Evolutionary conservation across 2,888 invertebrate species (phyloP).

Genomic region (Apamea monoglypha): DNA sequence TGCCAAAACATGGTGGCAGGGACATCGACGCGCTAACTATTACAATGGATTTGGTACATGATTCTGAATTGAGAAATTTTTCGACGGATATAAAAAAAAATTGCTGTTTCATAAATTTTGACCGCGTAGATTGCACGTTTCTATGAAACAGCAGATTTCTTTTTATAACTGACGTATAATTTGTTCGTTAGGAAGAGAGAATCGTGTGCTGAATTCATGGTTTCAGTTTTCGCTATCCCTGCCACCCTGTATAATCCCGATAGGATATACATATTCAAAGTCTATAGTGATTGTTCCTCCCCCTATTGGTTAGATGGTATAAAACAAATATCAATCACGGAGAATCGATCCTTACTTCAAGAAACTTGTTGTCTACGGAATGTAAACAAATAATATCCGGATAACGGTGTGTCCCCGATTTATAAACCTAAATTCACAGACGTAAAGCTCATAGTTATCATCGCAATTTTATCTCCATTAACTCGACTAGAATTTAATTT

Average conservation of each 20-base stretch:
- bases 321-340: conserved; percentile 4
- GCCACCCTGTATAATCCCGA: background rate
- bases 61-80: background rate
- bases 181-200: background rate
- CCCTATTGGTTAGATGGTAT: background rate
- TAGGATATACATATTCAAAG: no score
- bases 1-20: background rate
- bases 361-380: background rate
- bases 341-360: conserved; percentile 2
- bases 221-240: background rate
- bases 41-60: background rate
- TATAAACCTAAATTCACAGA: conserved; percentile 2
- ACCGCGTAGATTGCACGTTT: background rate
- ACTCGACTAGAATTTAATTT: conserved; percentile 12
- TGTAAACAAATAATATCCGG: conserved; percentile 5
- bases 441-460: background rate
- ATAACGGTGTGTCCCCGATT: background rate
- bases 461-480: background rate
- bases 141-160: background rate
- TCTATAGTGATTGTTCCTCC: background rate
- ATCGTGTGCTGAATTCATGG: background rate
- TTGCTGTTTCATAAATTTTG: background rate
- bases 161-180: background rate
- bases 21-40: background rate
- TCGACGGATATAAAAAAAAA: background rate